These are phyloP conservation scores for Lagopus muta DNA, from an alignment of 2,113 vertebrate genomes.

Conservation along the genomic window DNA sequence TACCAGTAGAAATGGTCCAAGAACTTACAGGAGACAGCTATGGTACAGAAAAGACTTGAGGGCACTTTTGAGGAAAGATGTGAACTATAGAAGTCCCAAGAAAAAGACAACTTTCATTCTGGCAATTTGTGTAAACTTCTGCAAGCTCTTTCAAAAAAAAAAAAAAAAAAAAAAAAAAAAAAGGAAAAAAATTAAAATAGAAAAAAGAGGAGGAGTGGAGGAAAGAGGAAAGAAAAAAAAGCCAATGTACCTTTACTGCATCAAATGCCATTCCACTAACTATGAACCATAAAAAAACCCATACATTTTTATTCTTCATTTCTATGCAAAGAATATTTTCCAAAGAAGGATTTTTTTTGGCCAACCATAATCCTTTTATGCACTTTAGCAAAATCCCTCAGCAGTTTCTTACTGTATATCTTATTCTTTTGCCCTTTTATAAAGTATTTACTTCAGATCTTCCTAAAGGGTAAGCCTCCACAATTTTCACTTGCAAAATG, in stretches of 20 bases:
- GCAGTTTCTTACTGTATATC: neutral
- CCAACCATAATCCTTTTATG: neutral
- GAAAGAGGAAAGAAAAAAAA: neutral
- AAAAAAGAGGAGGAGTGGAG: neutral
- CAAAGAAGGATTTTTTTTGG: neutral
- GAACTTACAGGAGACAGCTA: constrained; percentile 13
- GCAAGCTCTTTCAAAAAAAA: neutral
- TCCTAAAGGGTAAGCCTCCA: neutral
- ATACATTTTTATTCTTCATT: neutral
- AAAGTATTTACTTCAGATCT: constrained; percentile 16
- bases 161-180: accelerated
- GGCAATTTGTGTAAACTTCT: constrained; percentile 41
- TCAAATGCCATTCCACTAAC: constrained; percentile 22
- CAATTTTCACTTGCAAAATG: constrained; percentile 3
- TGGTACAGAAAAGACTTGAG: neutral
- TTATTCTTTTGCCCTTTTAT: constrained; percentile 18
- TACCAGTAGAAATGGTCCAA: constrained; percentile 38
- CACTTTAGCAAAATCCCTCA: neutral
- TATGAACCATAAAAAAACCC: neutral
- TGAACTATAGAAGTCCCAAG: constrained; percentile 19
- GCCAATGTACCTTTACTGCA: neutral
- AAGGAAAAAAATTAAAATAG: accelerated
- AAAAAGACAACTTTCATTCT: constrained; percentile 53
- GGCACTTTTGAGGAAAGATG: neutral
- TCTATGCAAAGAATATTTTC: neutral